Conservation (phyloP, 1,140 invertebrate species). For the Globodera ellingtonae region DNA sequence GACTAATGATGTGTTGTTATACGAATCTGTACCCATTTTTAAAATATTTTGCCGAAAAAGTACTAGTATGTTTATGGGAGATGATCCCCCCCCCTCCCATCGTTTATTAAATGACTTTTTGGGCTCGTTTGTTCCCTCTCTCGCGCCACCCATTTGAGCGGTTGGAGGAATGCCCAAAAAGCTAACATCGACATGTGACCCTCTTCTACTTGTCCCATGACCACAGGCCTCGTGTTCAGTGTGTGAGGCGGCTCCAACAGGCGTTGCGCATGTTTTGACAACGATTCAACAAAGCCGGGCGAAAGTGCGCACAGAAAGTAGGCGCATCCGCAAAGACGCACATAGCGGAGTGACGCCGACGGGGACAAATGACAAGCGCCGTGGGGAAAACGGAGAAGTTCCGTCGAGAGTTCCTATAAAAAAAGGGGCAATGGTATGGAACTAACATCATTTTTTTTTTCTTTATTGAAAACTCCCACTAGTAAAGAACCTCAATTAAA, state of each 20-base stretch:
- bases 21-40: no score
- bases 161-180: no score
- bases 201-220: not conserved
- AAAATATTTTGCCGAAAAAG: no score
- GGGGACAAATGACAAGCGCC: not conserved
- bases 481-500: slow-evolving; percentile 5
- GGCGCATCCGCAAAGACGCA: slow-evolving; percentile 15
- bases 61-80: no score
- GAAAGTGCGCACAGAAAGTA: slow-evolving; percentile 36
- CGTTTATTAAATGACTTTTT: not conserved
- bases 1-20: no score
- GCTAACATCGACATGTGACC: not conserved
- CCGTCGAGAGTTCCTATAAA: not conserved
- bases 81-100: no score
- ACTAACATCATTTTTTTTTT: no score
- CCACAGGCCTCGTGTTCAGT: not conserved
- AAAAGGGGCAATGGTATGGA: no score
- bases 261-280: not conserved
- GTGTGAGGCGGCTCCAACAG: not conserved
- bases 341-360: not conserved
- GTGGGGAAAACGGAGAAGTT: not conserved
- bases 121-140: not conserved
- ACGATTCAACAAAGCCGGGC: slow-evolving; percentile 25
- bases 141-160: no score
- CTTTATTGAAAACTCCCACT: not conserved